Evolutionary conservation across 2,113 vertebrate species (phyloP).

Genomic region (Paracanthobrama guichenoti): DNA sequence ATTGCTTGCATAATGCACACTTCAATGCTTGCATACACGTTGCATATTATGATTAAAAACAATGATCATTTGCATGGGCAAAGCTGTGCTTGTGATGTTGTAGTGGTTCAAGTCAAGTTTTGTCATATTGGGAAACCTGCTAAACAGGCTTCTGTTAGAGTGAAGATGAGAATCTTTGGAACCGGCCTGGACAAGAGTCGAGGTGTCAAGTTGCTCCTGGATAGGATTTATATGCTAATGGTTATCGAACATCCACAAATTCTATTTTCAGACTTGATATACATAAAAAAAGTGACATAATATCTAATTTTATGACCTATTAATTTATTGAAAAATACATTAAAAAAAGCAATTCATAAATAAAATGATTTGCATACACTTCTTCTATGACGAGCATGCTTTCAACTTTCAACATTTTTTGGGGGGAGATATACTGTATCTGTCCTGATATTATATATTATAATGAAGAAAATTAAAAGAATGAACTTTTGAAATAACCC

Average conservation of each 20-base stretch:
- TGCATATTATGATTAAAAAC: constrained; percentile 19
- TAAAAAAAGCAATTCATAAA: not conserved
- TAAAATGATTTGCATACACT: not conserved
- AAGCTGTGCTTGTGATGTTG: not conserved
- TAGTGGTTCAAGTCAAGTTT: constrained; percentile 8
- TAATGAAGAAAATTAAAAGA: not conserved
- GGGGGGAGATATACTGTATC: not conserved
- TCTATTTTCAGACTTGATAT: not conserved
- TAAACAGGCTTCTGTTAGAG: constrained; percentile 23
- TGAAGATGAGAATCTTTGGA: constrained; percentile 5
- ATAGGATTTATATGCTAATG: constrained; percentile 36
- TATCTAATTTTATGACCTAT: not conserved
- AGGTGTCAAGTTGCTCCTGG: constrained; percentile 29
- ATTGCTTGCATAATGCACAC: constrained; percentile 30
- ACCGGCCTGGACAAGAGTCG: constrained; percentile 21
- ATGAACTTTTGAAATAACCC: not conserved
- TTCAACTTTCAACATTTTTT: not conserved
- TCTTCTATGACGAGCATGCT: not conserved
- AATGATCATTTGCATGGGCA: not conserved
- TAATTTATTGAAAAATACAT: not conserved
- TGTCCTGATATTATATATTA: not conserved
- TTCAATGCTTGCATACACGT: not conserved
- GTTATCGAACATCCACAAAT: not conserved
- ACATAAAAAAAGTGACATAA: not conserved
- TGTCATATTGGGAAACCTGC: constrained; percentile 10